Base-by-base conservation (phyloP, 2,113 vertebrate species). In the Cettia cetti region DNA sequence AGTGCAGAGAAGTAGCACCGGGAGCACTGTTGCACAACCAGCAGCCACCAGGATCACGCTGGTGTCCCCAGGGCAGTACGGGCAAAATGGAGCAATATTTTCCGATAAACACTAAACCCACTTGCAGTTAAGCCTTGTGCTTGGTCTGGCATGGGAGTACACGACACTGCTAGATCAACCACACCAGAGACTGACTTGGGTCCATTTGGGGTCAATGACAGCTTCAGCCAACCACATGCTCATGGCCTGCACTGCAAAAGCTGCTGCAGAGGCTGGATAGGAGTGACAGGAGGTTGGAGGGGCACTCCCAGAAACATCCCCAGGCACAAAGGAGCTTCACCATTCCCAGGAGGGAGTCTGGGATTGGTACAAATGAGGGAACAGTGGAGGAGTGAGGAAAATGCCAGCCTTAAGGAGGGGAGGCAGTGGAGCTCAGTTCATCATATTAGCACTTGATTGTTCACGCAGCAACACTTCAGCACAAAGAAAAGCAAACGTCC, bases 11-110 rank as follows among this genome's bases (percentile, higher is more conserved):
- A 72, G 39, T 2, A 80, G 82, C 53, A 6, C 68, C 77, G 47
- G 50, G 79, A 94, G 50, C 66, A 47, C 11, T 5, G 0, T 37
- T 85, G 79, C 87, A 83, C 42, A 92, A 69, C 14, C 56, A 63
- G 74, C 83, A 92, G 80, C 72, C 61, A 27, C 72, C 78, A 57
- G 66, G 47, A 82, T 47, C 39, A 59, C 14, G 7, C 63, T 69
- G n/a, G 17, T 27, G 52, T 80, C 70, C 56, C 79, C 11, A 6
- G 76, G 74, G 81, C 68, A 84, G 27, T 1, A 21, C 2, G 0
- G 74, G 74, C 74, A 85, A 56, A 93, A 39, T 4, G 20, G 19
- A 91, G 81, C 91, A 86, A 23, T 85, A 75, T 68, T 94, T 95
- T 94, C 39, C 60, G 2, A 63, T 30, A 47, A 89, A 94, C 74